Base-by-base conservation (phyloP, 2,113 vertebrate genomes). In the Heliornis fulica region DNA sequence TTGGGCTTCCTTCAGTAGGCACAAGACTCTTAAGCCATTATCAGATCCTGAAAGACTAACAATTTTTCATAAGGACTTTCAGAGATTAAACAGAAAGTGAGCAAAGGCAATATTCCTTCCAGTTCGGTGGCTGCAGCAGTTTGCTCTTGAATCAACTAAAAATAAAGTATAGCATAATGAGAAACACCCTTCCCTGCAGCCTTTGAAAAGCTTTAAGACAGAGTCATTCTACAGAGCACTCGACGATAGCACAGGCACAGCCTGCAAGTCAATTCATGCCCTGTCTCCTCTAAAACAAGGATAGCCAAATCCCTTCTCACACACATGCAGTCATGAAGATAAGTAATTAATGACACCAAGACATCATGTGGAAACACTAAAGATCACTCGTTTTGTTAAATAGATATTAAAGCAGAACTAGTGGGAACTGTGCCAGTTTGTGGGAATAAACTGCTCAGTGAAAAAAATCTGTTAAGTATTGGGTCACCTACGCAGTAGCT, bases 61-160 rank as follows among this genome's bases (percentile, higher is more conserved):
- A 14, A 25, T 38, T 96, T 94, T 84, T 81, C 15, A 38, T 72
- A 83, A 34, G n/a, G 32, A 51, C 56, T 75, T 77, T 11, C 8
- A 79, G 36, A 78, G 57, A 82, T 87, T 25, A 71, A 91, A 90
- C 22, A 13, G 60, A 25, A 50, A 82, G 46, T 11, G 19, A 92
- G 77, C 43, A 84, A 84, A 90, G 54, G 64, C 64, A 86, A 50
- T 79, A 80, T 68, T 95, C 36, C 38, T 93, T 93, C 90, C 85
- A 87, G 64, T 40, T 14, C 0, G 0, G 65, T 26, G 72, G 65
- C 1, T 60, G 64, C 64, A 92, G 54, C 38, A 36, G 46, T 86
- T 92, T 72, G 76, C 57, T 84, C 69, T 79, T 3, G 3, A 60
- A 51, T 75, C 21, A 40, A 65, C 46, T 48, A 71, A 75, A 89